Evolutionary conservation across 2,888 invertebrate genomes (phyloP), one percentile per base, ranked within the genome.

Genomic region (Drosophila phalerata): DNA sequence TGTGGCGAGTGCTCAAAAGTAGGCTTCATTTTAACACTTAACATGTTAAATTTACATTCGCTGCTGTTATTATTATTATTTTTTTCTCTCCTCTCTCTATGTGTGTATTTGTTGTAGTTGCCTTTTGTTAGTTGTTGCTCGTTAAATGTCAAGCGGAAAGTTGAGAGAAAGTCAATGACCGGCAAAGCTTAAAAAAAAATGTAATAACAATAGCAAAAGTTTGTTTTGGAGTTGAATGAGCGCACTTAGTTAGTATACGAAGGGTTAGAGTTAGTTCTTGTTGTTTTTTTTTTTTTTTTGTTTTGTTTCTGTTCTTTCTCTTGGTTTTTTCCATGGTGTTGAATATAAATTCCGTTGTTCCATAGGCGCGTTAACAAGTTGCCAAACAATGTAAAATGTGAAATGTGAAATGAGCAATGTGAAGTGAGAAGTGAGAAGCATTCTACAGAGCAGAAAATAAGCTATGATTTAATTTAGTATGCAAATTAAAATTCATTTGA

Each of bases 11-110:
- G 74, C 79, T 67, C 71, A 66, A 82, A 80, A 84, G 88, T 84
- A 87, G 83, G 88, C 83, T 84, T 84, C 85, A 87, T 79, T 87
- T 88, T 80, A 88, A 83, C 84, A 88, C 84, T 84, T 84, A 87
- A 88, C 88, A 84, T 85, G 86, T 79, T 79, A 81, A 79, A 78
- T 78, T 79, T 81, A 79, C 79, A 75, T 79, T 79, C 79, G 52
- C 75, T 43, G 67, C 79, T 77, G 73, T 69, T 72, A 69, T 68
- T 77, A 65, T 61, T 68, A 42, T 62, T 64, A 53, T 60, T 43
- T 49, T 19, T 51, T 28, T 8, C 28, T 28, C 28, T 28, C 25
- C 5, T 25, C 6, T 28, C 8, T 11, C 6, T 47, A 30, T 38
- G 15, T 30, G 30, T 40, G 19, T 57, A 32, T 38, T 57, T 61